Base-by-base conservation (phyloP, 2,888 invertebrate species). In the Agriopis leucophaearia region DNA sequence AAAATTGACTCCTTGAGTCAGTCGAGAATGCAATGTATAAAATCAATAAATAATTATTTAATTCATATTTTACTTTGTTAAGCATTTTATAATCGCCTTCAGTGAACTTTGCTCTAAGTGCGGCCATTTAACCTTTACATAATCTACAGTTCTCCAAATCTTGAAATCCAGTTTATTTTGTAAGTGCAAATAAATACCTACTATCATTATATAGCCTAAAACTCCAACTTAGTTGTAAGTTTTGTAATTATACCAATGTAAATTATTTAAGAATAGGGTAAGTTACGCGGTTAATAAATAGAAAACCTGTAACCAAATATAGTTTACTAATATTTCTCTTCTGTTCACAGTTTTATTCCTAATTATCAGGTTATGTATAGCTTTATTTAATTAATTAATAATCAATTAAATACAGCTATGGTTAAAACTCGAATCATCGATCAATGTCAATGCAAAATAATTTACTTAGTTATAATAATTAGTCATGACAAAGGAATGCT, bases 211-310 rank as follows among this genome's bases (percentile, higher is more conserved):
- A 72, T 81, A 80, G 84, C 82, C 61, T 63, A 68, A 73, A 73
- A 88, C 88, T 88, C 84, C 38, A 47, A 40, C 45, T 68, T 77
- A 88, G 88, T 84, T 67, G 35, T 92, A 92, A 90, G 91, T 80
- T 83, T 88, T 91, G 82, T 91, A 88, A 85, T 81, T 92, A 74
- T 69, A 70, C 8, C 55, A 62, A 40, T 58, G 88, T 91, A 92
- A 90, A 91, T 88, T 89, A 80, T 87, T 82, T 85, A 89, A 88
- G 84, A 78, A 66, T 66, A 48, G 18, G 47, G 5, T 66, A 66
- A 66, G 35, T 52, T 58, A 52, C 35, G 38, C 16, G 27, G 18
- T 54, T 16, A 78, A 77, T 66, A 73, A 74, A 78, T 81, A 77
- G 57, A 64, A 61, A 71, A 56, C 58, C 38, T 83, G 74, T 86